Evolutionary conservation across 2,888 invertebrate species (phyloP), one percentile per base, ranked within the genome.

Genomic region (Portevinia maculata): DNA sequence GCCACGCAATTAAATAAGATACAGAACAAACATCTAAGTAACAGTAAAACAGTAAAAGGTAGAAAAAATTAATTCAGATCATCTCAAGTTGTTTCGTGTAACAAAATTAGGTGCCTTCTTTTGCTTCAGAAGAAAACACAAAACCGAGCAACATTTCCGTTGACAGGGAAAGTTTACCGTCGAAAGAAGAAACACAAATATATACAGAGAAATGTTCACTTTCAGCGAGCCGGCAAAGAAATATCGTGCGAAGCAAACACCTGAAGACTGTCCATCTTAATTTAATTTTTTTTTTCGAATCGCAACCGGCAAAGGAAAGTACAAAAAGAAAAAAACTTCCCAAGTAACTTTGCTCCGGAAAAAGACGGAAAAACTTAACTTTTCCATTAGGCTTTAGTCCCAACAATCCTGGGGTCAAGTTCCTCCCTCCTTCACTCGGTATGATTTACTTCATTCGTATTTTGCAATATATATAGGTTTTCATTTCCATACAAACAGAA

Each of bases 361-460:
- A 13, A 24, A 3, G 24, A 24, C 24, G 2, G 24, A 48, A 11
- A n/a, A 19, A 39, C 21, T 39, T 48, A 70, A 70, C 70, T 70
- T 70, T 70, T 70, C 70, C 70, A 70, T 70, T 70, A 70, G 70
- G 41, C 59, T 41, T n/a, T 28, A 52, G 19, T 50, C 64, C 37
- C 8, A 32, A 50, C 41, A 24, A 52, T 17, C 17, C 32, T 13
- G 32, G 24, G 41, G 50, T 60, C 59, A 69, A 57, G 55, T 44
- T 48, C n/a, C n/a, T n/a, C n/a, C n/a, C n/a, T n/a, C 21, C 15
- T 24, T 9, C n/a, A 28, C 34, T 4, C 8, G 17, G 6, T 41
- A 28, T 30, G 13, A 34, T 21, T 41, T 13, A 21, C 34, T 46
- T 21, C 41, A 44, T 11, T 19, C 2, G 6, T 37, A 21, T 1